Percentiles rank a stretch among this genome's conserved stretches.
Evolutionary conservation across 2,113 vertebrate genomes (phyloP).

Genomic region (Saccopteryx bilineata): DNA sequence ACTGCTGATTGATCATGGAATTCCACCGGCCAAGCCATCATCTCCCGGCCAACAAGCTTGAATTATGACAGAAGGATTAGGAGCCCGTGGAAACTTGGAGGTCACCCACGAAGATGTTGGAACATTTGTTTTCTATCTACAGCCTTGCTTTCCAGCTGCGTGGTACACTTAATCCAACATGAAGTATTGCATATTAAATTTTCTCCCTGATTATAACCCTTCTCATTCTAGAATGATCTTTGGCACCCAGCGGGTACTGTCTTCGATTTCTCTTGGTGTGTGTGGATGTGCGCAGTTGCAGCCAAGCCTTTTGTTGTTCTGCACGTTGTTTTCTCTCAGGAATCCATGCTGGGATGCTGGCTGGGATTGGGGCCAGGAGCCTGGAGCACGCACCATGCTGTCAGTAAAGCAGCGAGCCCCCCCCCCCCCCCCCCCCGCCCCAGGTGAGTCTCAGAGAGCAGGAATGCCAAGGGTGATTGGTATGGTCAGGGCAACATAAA

Average conservation of each 20-base stretch:
- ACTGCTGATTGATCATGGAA: background rate
- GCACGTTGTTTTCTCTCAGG: background rate
- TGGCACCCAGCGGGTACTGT: conserved; percentile 40
- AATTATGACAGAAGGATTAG: conserved; percentile 69
- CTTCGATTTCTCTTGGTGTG: background rate
- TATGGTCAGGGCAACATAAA: background rate
- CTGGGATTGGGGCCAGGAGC: too few relatives aligned
- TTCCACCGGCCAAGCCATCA: background rate
- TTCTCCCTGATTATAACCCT: conserved; percentile 51
- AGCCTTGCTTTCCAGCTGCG: conserved; percentile 69
- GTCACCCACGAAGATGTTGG: conserved; percentile 72
- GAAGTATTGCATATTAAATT: conserved; percentile 61
- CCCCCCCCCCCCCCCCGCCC: background rate
- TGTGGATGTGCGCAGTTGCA: rapidly evolving
- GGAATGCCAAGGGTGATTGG: background rate
- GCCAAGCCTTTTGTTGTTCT: background rate
- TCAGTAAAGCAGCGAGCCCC: background rate
- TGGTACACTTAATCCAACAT: conserved; percentile 83
- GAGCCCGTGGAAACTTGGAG: conserved; percentile 74
- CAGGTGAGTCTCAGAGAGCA: background rate
- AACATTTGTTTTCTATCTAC: conserved; percentile 77
- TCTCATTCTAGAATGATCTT: conserved; percentile 22
- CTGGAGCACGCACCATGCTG: rapidly evolving
- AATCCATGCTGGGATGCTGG: background rate
- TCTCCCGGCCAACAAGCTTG: background rate